A percentile compares a stretch with the other conserved stretches of the same genome.
phyloP scores from a whole-genome alignment of 2,797 vertebrate genomes.

The Darevskia nairensis region DNA sequence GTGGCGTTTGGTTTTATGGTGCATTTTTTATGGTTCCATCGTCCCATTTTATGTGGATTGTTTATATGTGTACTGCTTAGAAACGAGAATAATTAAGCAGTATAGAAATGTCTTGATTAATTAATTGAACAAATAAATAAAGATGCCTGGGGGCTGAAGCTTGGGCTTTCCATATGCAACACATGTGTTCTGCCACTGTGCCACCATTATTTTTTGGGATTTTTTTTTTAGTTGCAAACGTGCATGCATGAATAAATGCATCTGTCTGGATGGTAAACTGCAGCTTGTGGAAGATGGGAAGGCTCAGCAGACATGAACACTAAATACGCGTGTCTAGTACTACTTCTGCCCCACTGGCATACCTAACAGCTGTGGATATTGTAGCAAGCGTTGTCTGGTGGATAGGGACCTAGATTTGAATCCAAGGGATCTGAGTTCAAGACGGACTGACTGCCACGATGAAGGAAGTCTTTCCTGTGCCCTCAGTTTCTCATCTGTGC shows the following conservation, averaged over 20 bases:
- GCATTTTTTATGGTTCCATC: no score
- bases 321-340: not conserved
- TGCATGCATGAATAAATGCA: not conserved
- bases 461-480: no score
- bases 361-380: not conserved
- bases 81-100: no score
- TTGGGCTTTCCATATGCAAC: not conserved
- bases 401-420: not conserved
- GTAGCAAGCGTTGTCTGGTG: not conserved
- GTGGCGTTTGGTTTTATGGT: no score
- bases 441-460: not conserved
- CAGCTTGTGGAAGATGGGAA: conserved; percentile 15
- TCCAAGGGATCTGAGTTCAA: not conserved
- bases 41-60: no score
- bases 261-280: conserved; percentile 10
- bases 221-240: not conserved
- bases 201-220: not conserved
- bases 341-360: not conserved
- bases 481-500: no score
- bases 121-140: not conserved
- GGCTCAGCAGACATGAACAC: not conserved
- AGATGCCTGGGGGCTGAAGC: not conserved
- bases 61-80: no score
- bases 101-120: no score
- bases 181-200: not conserved